Conservation (phyloP, 2,888 invertebrate species). For the Drosophila macrospina region DNA sequence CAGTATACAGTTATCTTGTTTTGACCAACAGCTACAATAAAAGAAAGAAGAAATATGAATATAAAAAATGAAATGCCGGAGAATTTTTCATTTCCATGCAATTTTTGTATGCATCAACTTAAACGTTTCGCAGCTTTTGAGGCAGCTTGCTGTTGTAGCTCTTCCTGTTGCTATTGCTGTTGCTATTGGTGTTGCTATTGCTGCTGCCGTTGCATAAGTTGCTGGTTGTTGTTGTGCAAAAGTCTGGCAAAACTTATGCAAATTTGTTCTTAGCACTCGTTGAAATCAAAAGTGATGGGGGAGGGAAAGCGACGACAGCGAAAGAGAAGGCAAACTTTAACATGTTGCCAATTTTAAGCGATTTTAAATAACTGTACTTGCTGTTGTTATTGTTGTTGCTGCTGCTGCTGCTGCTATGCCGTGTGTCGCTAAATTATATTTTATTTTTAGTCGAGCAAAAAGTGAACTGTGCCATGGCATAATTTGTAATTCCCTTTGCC, state of each 20-base stretch:
- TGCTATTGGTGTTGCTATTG: conserved; percentile 16
- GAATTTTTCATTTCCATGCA: conserved; percentile 50
- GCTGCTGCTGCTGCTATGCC: conserved; percentile 13
- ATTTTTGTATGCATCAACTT: conserved; percentile 50
- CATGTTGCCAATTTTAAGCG: conserved; percentile 75
- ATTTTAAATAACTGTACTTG: conserved; percentile 64
- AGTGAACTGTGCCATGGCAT: conserved; percentile 52
- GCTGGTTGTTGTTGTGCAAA: conserved; percentile 26
- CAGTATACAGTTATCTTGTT: conserved; percentile 5
- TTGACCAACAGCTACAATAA: neutral
- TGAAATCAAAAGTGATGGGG: conserved; percentile 59
- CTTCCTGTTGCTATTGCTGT: conserved; percentile 9
- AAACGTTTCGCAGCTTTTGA: conserved; percentile 12
- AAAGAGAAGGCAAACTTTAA: conserved; percentile 33
- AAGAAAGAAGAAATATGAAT: neutral
- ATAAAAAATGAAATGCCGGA: conserved; percentile 12
- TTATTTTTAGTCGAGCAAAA: conserved; percentile 57
- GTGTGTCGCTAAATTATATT: conserved; percentile 54
- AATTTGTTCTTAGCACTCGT: conserved; percentile 57
- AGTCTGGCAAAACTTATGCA: conserved; percentile 69
- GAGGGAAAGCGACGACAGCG: conserved; percentile 9
- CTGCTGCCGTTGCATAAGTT: conserved; percentile 18
- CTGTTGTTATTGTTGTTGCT: conserved; percentile 3
- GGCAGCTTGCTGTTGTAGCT: conserved; percentile 20
- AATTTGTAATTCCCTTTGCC: conserved; percentile 67